phyloP scores from a whole-genome alignment of 2,797 vertebrate species.

The Peromyscus melanophrys region DNA sequence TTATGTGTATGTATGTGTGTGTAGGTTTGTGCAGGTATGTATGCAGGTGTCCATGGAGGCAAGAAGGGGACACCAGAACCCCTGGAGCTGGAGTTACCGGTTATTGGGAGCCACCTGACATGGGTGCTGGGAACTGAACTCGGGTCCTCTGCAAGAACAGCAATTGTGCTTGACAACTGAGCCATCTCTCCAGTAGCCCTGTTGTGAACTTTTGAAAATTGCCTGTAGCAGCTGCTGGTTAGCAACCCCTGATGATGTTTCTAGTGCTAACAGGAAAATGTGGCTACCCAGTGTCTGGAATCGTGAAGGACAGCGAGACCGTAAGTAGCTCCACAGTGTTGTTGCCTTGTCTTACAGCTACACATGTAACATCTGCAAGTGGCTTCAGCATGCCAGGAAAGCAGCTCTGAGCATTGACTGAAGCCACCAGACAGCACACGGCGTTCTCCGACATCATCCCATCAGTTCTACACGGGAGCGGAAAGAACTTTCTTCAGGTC shows the following conservation, averaged over 20 bases:
- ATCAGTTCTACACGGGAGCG: neutral
- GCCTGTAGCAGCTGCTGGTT: neutral
- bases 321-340: neutral
- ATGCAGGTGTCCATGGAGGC: neutral
- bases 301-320: neutral
- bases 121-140: neutral
- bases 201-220: neutral
- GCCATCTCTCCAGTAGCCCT: neutral
- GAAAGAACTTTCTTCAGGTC: slow-evolving; percentile 59
- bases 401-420: neutral
- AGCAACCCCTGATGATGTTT: neutral
- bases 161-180: neutral
- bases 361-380: neutral
- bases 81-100: neutral
- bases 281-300: neutral
- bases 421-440: slow-evolving; percentile 7
- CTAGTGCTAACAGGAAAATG: neutral
- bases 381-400: neutral
- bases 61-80: neutral
- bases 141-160: no score
- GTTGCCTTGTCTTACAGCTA: neutral
- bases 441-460: neutral
- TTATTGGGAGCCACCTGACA: neutral
- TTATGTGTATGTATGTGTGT: no score
- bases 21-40: neutral